A percentile compares a stretch with the other conserved stretches of the same genome.
phyloP scores from a whole-genome alignment of 2,113 vertebrate genomes.

The Psilopsiagon aymara region DNA sequence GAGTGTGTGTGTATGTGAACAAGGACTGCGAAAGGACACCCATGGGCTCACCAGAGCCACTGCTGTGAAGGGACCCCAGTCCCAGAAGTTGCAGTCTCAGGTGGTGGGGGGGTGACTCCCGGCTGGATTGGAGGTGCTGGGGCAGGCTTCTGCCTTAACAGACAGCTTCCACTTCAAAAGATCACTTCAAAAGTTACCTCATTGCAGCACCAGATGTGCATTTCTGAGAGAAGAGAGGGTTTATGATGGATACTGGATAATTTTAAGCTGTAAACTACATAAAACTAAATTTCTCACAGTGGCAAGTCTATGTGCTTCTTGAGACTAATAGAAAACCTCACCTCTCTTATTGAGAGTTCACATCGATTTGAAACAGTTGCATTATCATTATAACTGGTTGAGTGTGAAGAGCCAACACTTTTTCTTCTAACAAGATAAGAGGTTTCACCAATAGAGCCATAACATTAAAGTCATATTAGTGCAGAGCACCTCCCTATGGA shows the following conservation, averaged over 20 bases:
- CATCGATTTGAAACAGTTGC: neutral
- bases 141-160: neutral
- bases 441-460: neutral
- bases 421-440: neutral
- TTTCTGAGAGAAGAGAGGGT: neutral
- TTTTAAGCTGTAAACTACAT: neutral
- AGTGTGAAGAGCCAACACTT: neutral
- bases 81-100: neutral
- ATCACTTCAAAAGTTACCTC: no score
- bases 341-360: neutral
- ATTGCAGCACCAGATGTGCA: rapidly evolving
- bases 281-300: neutral
- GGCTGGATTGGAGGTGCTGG: neutral
- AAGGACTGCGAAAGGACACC: neutral
- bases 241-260: neutral
- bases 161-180: neutral
- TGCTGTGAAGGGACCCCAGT: neutral
- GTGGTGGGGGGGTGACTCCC: neutral
- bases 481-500: rapidly evolving
- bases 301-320: neutral
- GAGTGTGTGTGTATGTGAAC: neutral
- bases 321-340: neutral
- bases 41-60: neutral
- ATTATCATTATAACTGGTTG: neutral
- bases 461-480: neutral